Evolutionary conservation across 2,888 invertebrate genomes (phyloP), one percentile per base, ranked within the genome.

Genomic region (Andrena haemorrhoa): DNA sequence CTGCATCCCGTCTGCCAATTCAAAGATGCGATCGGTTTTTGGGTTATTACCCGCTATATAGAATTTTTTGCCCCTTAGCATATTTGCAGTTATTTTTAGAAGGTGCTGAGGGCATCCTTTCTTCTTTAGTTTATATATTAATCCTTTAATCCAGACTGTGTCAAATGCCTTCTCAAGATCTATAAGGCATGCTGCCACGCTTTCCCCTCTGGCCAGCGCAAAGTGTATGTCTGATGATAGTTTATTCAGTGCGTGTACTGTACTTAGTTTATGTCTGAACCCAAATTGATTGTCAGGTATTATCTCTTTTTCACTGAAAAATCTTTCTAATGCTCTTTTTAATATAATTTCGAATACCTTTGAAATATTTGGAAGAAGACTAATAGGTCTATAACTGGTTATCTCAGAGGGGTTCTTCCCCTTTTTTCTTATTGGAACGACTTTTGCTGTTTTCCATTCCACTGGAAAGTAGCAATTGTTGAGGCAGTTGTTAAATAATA

Each of bases 361-460:
- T 23, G 23, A 23, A 23, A 23, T 23, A 23, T 23, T 23, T 23
- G 23, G 23, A 23, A 23, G 23, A 23, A 23, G 23, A 23, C 23
- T 23, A 23, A 23, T 23, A 23, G 23, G 23, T 23, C 23, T 23
- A 23, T 23, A 23, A 23, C 23, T 23, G 23, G 23, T 23, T 23
- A 23, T 23, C 23, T 23, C 23, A 23, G 23, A 23, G 23, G 23
- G 23, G 23, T 23, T 23, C 23, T 23, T 23, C 23, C 23, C 23
- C 6, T 64, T 64, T 33, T 70, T 70, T 49, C 26, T n/a, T 0
- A 64, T 12, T 1, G 65, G 12, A 0, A 76, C 47, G 12, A 65
- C 16, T 51, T 58, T 76, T 0, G 70, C 70, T 8, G 26, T 26
- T 53, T 69, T 75, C 75, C 68, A 75, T 0, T 0, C 5, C 0